A percentile compares a stretch with the other conserved stretches of the same genome.
These are phyloP conservation scores for Leuciscus waleckii DNA, from an alignment of 2,797 vertebrate genomes.

Conservation along the genomic window DNA sequence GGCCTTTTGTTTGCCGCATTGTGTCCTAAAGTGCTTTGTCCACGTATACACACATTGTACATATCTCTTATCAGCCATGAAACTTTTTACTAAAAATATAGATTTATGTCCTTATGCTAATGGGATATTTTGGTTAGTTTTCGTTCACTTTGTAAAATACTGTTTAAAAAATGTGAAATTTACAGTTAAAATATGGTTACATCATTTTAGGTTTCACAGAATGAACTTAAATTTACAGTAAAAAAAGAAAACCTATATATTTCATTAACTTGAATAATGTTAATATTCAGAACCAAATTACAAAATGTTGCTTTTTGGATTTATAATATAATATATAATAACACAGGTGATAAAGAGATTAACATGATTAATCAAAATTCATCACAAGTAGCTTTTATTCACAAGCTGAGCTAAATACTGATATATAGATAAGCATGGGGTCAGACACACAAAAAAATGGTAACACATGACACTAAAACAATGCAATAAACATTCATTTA, in stretches of 20 bases:
- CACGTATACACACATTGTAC: not conserved
- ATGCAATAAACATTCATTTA: too few relatives aligned
- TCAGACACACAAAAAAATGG: too few relatives aligned
- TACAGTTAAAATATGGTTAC: not conserved
- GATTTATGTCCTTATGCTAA: not conserved
- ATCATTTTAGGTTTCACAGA: not conserved
- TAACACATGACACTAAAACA: too few relatives aligned
- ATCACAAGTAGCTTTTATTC: too few relatives aligned
- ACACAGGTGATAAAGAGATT: too few relatives aligned
- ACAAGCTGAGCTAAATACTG: too few relatives aligned
- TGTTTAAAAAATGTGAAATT: not conserved
- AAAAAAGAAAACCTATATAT: not conserved
- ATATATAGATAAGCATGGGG: too few relatives aligned
- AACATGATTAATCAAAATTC: too few relatives aligned
- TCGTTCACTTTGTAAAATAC: not conserved
- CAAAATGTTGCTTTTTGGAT: too few relatives aligned
- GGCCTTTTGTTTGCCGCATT: not conserved
- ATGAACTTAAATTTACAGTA: not conserved
- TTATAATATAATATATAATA: too few relatives aligned
- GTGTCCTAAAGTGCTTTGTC: slow-evolving; percentile 1
- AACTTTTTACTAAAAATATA: not conserved
- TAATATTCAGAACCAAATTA: not conserved
- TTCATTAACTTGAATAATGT: not conserved
- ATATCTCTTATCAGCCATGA: not conserved
- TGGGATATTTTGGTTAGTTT: not conserved